phyloP scores from a whole-genome alignment of 2,113 vertebrate genomes.

The Labeo rohita region DNA sequence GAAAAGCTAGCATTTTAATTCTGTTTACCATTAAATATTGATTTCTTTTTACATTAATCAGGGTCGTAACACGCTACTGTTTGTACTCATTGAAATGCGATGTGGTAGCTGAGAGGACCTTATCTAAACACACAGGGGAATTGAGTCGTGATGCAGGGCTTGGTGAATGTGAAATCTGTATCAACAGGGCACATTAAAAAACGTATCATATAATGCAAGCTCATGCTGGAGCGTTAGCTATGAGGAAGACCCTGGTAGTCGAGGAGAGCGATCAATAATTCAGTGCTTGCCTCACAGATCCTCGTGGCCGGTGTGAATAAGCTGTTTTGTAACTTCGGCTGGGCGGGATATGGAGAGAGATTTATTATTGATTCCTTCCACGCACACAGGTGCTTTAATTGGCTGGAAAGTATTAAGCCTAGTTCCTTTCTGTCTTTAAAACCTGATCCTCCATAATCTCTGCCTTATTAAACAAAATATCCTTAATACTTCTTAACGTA shows the following conservation, averaged over 20 bases:
- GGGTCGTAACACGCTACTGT: background rate
- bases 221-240: background rate
- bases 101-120: background rate
- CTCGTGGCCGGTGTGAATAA: background rate
- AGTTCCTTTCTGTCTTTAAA: background rate
- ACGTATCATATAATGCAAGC: background rate
- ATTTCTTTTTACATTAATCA: constrained; percentile 1
- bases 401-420: background rate
- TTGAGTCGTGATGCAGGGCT: constrained; percentile 38
- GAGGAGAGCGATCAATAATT: constrained; percentile 25
- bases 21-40: background rate
- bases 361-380: constrained; percentile 20
- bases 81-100: background rate
- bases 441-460: background rate
- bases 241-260: constrained; percentile 21
- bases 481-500: background rate
- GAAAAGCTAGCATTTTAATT: background rate
- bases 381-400: background rate
- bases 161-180: background rate
- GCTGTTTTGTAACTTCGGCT: constrained; percentile 19
- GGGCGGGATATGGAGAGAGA: background rate
- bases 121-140: constrained; percentile 20
- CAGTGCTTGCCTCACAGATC: background rate
- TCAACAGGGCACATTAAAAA: constrained; percentile 12
- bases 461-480: background rate